phyloP scores from a whole-genome alignment of 2,113 vertebrate species.

The Sinocyclocheilus anophthalmus region DNA sequence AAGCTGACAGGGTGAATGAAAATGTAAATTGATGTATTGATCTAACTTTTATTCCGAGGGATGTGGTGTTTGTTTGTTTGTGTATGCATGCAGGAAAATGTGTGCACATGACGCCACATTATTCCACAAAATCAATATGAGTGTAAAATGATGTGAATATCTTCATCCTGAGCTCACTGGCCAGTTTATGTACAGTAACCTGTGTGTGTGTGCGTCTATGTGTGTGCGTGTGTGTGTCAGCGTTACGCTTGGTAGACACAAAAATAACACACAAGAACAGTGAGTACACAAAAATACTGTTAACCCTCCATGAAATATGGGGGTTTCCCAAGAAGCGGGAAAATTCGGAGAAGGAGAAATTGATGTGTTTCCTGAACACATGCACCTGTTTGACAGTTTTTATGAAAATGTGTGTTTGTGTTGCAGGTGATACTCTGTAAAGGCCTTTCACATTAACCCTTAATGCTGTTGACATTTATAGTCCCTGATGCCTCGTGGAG shows the following conservation, averaged over 20 bases:
- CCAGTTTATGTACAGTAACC: neutral
- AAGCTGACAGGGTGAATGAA: conserved; percentile 47
- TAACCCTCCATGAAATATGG: neutral
- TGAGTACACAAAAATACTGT: neutral
- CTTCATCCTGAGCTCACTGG: conserved; percentile 8
- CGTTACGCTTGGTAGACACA: neutral
- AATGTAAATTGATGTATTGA: conserved; percentile 46
- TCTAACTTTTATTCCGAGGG: neutral
- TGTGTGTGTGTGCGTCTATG: neutral
- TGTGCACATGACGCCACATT: neutral
- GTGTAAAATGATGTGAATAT: conserved; percentile 22
- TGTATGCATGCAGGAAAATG: neutral
- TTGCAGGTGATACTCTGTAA: conserved; percentile 23
- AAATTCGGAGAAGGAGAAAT: neutral
- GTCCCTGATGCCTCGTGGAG: conserved; percentile 27
- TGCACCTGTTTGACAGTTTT: conserved; percentile 21
- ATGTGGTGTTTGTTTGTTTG: neutral
- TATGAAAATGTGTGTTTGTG: conserved; percentile 44
- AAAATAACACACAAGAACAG: neutral
- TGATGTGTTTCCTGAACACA: conserved; percentile 14
- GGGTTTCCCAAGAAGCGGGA: conserved; percentile 6
- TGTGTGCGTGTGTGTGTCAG: conserved; percentile 12
- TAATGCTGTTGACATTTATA: conserved; percentile 39
- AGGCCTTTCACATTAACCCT: conserved; percentile 42
- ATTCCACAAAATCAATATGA: conserved; percentile 41